Evolutionary conservation across 1,140 invertebrate species (phyloP).

Genomic region (Diachasmimorpha longicaudata): DNA sequence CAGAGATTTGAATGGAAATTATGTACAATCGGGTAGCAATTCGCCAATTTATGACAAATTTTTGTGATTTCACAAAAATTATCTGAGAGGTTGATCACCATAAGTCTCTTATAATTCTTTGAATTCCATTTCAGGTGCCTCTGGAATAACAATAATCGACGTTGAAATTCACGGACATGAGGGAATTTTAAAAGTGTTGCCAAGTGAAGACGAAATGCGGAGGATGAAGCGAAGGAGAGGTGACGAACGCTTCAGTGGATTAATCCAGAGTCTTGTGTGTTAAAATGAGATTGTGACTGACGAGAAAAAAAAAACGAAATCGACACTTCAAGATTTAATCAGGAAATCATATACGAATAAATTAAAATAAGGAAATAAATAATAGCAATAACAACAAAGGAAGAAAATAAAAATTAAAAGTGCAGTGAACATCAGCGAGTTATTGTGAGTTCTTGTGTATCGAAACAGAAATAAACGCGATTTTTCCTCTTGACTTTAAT

Average conservation of each 20-base stretch:
- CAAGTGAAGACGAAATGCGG: slow-evolving; percentile 24
- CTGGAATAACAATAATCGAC: not conserved
- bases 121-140: slow-evolving; percentile 6
- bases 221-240: slow-evolving; percentile 25
- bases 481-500: not conserved
- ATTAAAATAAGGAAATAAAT: not conserved
- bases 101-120: not conserved
- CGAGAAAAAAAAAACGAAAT: not conserved
- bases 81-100: not conserved
- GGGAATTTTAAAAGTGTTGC: not conserved
- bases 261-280: slow-evolving; percentile 14
- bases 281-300: slow-evolving; percentile 12
- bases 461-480: not conserved
- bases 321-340: not conserved
- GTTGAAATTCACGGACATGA: not conserved
- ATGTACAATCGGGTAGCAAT: too few relatives aligned
- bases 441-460: not conserved
- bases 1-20: too few relatives aligned
- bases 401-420: not conserved
- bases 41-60: not conserved
- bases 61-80: not conserved
- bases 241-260: slow-evolving; percentile 17
- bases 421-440: not conserved
- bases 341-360: not conserved
- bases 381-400: not conserved